Conservation (phyloP, 2,113 vertebrate species). For the Elephas maximus region DNA sequence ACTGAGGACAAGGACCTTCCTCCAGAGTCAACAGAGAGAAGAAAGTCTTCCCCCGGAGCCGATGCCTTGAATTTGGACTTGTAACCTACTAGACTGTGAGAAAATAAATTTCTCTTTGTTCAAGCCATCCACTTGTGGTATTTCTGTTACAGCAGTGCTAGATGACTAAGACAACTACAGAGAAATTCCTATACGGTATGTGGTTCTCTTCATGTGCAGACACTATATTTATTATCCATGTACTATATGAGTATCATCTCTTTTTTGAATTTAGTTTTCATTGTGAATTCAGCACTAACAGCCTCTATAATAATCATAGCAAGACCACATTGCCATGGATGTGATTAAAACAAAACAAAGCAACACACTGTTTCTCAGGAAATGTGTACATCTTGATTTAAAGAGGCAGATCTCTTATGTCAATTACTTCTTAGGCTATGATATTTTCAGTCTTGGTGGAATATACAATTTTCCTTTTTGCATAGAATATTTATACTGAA, state of each 20-base stretch:
- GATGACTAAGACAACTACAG: background rate
- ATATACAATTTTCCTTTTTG: slow-evolving; percentile 1
- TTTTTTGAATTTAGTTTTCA: slow-evolving; percentile 52
- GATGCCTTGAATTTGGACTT: too few relatives aligned
- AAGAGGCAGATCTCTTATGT: background rate
- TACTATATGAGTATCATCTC: background rate
- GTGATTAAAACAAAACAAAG: background rate
- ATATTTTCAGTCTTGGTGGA: slow-evolving; percentile 18
- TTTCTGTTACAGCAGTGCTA: too few relatives aligned
- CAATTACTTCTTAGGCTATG: background rate
- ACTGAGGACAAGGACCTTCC: too few relatives aligned
- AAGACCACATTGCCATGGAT: background rate
- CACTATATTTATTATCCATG: background rate
- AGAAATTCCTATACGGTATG: background rate
- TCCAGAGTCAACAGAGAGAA: too few relatives aligned
- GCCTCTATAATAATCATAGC: slow-evolving; percentile 23
- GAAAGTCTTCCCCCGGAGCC: too few relatives aligned
- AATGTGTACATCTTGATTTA: slow-evolving; percentile 37
- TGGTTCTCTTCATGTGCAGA: background rate
- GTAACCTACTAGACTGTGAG: too few relatives aligned
- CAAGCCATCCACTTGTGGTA: too few relatives aligned
- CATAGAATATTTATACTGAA: background rate
- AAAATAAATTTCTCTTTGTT: too few relatives aligned
- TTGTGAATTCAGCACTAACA: slow-evolving; percentile 45
- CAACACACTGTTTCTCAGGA: background rate